These are phyloP conservation scores for Epirrhoe tristata DNA, from an alignment of 2,888 invertebrate genomes.

Conservation along the genomic window DNA sequence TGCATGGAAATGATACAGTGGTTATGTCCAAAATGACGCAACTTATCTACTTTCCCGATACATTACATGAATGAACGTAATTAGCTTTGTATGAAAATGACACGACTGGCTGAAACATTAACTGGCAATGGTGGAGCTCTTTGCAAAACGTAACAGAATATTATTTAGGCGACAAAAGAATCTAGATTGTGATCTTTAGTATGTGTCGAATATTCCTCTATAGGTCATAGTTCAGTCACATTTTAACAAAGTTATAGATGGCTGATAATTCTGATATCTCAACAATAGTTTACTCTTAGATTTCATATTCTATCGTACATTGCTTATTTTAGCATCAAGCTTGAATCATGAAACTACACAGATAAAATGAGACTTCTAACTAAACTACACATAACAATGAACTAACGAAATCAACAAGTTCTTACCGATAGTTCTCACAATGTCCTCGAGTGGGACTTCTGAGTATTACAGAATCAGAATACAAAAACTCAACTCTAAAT, in stretches of 20 bases:
- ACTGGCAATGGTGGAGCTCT: conserved; percentile 3
- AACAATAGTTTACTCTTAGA: neutral
- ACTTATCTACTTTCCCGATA: neutral
- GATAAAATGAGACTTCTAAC: neutral
- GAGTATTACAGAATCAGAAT: conserved; percentile 16
- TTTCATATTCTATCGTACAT: neutral
- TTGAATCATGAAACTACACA: neutral
- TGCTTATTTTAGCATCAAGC: conserved; percentile 3
- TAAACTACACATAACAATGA: conserved; percentile 4
- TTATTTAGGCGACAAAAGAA: neutral
- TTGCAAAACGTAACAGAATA: conserved; percentile 5
- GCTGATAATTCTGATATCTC: neutral
- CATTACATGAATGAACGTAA: conserved; percentile 8
- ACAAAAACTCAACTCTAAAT: conserved; percentile 6
- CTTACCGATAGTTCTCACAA: conserved; percentile 26
- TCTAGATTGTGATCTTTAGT: neutral
- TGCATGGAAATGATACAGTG: conserved; percentile 5
- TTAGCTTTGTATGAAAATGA: conserved; percentile 3
- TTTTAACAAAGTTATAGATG: neutral
- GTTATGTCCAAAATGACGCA: neutral
- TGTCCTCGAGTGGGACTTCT: conserved; percentile 18
- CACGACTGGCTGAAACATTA: neutral
- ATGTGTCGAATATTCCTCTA: conserved; percentile 1
- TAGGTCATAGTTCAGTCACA: conserved; percentile 5
- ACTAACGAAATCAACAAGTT: conserved; percentile 1